phyloP scores from a whole-genome alignment of 1,140 invertebrate species.

The Littorina saxatilis region DNA sequence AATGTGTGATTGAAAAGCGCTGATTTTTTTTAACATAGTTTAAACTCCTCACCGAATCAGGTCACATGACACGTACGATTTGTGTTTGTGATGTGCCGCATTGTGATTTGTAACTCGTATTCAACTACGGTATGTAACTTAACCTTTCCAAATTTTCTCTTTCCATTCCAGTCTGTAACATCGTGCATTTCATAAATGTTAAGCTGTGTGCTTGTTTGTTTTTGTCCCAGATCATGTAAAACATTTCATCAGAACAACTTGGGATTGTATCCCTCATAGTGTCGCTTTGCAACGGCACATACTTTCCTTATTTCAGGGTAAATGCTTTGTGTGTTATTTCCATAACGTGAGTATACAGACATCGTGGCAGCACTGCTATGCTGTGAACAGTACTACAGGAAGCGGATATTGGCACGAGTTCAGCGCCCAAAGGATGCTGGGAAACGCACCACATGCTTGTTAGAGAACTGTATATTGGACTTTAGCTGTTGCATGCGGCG shows the following conservation, averaged over 20 bases:
- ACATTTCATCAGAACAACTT: no score
- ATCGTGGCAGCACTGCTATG: slow-evolving; percentile 19
- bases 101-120: slow-evolving; percentile 4
- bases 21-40: neutral
- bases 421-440: no score
- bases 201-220: neutral
- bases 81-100: neutral
- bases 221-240: no score
- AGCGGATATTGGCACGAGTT: neutral
- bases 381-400: neutral
- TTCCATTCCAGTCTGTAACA: neutral
- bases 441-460: neutral
- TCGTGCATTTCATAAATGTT: neutral
- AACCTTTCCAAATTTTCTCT: neutral
- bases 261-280: no score
- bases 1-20: neutral
- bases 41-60: neutral
- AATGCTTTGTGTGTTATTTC: neutral
- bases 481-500: neutral
- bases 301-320: neutral
- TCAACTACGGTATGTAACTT: neutral
- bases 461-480: neutral
- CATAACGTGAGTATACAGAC: neutral
- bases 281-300: no score
- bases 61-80: neutral